Conservation (phyloP, 2,113 vertebrate species). For the Dissostichus mawsoni region DNA sequence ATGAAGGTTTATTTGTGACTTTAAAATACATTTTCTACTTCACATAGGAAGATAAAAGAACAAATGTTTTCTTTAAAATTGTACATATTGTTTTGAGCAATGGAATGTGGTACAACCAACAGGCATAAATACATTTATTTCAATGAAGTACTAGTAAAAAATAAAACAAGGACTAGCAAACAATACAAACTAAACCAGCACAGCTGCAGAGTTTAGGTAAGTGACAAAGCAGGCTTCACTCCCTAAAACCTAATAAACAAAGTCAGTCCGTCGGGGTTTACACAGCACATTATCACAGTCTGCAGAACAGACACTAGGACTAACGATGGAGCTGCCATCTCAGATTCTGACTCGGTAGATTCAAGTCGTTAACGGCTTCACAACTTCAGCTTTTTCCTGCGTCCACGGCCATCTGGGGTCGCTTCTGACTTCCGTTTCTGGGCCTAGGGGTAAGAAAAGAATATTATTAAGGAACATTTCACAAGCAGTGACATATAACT, state of each 20-base stretch:
- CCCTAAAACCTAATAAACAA: slow-evolving; percentile 81
- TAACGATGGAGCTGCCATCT: slow-evolving; percentile 52
- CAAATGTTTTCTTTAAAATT: slow-evolving; percentile 55
- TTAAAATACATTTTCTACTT: slow-evolving; percentile 78
- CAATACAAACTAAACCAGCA: slow-evolving; percentile 86
- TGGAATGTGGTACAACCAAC: slow-evolving; percentile 88
- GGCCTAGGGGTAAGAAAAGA: slow-evolving; percentile 79
- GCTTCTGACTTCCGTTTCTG: slow-evolving; percentile 97
- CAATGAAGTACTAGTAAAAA: slow-evolving; percentile 90
- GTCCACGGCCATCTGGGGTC: slow-evolving; percentile 92
- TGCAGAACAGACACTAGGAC: slow-evolving; percentile 86
- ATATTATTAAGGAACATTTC: not conserved
- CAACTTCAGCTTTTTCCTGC: slow-evolving; percentile 97
- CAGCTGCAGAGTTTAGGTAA: slow-evolving; percentile 89
- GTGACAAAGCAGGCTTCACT: slow-evolving; percentile 87
- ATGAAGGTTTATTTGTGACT: slow-evolving; percentile 77
- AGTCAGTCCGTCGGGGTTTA: slow-evolving; percentile 84
- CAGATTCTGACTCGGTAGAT: slow-evolving; percentile 6
- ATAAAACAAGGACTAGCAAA: slow-evolving; percentile 81
- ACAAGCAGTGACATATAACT: not conserved
- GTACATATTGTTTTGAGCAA: slow-evolving; percentile 73
- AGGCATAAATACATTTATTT: slow-evolving; percentile 88
- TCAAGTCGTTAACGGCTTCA: slow-evolving; percentile 77
- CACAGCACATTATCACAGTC: slow-evolving; percentile 83
- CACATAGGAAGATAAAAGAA: slow-evolving; percentile 73